Evolutionary conservation across 2,888 invertebrate genomes (phyloP).

Genomic region (Hecatera dysodea): DNA sequence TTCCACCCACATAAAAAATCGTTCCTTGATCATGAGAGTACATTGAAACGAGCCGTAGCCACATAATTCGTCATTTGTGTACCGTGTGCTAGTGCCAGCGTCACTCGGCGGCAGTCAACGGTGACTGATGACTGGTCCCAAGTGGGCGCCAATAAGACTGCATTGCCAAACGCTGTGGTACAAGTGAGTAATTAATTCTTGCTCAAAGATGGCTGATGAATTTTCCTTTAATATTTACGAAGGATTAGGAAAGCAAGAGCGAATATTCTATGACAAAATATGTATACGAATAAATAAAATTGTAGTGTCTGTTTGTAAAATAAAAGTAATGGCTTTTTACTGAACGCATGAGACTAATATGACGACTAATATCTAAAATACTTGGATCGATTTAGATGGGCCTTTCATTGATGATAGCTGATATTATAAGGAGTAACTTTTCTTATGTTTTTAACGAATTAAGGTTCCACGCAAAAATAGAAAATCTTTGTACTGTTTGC

Average conservation of each 20-base stretch:
- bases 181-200: conserved; percentile 48
- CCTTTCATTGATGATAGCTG: too few species aligned
- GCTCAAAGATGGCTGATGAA: conserved; percentile 41
- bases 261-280: too few species aligned
- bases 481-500: too few species aligned
- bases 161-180: conserved; percentile 31
- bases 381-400: too few species aligned
- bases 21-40: conserved; percentile 1
- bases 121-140: conserved; percentile 60
- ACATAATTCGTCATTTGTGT: conserved; percentile 46
- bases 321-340: too few species aligned
- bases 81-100: conserved; percentile 46
- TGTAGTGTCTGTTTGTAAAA: too few species aligned
- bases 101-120: conserved; percentile 32
- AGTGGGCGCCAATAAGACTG: conserved; percentile 62
- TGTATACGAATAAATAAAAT: too few species aligned
- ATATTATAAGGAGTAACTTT: too few species aligned
- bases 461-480: too few species aligned
- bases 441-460: too few species aligned
- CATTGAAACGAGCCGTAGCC: conserved; percentile 3
- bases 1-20: not conserved
- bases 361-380: too few species aligned
- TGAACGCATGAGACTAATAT: too few species aligned
- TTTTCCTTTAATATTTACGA: conserved; percentile 43
- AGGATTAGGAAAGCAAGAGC: not conserved